Percentiles rank a stretch among this genome's conserved stretches.
Conservation (phyloP, 2,888 invertebrate genomes). For the Sialis lutaria region DNA sequence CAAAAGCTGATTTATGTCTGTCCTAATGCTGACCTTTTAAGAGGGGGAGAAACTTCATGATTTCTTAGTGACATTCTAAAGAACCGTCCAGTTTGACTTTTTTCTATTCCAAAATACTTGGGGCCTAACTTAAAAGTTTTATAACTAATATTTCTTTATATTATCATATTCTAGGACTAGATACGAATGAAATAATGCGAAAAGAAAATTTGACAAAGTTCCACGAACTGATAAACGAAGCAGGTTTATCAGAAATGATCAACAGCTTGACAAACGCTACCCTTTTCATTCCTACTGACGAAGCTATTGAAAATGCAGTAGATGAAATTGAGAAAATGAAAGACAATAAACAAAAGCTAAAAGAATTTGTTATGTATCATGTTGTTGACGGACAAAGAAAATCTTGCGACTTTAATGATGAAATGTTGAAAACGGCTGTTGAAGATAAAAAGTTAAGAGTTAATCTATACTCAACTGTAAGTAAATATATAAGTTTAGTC, state of each 20-base stretch:
- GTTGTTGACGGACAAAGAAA: conserved; percentile 34
- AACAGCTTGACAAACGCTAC: conserved; percentile 39
- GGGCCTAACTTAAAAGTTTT: not conserved
- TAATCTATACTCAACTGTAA: conserved; percentile 40
- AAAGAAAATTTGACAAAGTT: conserved; percentile 43
- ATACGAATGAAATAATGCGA: conserved; percentile 28
- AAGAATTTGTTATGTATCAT: conserved; percentile 44
- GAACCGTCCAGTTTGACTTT: too few species aligned
- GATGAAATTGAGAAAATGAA: conserved; percentile 23
- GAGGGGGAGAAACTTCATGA: too few species aligned
- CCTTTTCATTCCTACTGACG: conserved; percentile 44
- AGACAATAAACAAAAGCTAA: conserved; percentile 27
- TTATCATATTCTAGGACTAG: conserved; percentile 15
- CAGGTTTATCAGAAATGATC: conserved; percentile 34
- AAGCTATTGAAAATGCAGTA: conserved; percentile 35
- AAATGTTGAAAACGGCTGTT: conserved; percentile 28
- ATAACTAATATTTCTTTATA: not conserved
- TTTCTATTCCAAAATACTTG: too few species aligned
- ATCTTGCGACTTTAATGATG: conserved; percentile 34
- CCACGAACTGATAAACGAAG: conserved; percentile 31
- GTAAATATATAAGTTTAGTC: conserved; percentile 11
- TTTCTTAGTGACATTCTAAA: too few species aligned
- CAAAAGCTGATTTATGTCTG: too few species aligned
- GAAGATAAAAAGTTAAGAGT: conserved; percentile 32
- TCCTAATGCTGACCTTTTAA: too few species aligned